These are phyloP conservation scores for Serranus cabrilla DNA, from an alignment of 2,797 vertebrate genomes.

Conservation along the genomic window DNA sequence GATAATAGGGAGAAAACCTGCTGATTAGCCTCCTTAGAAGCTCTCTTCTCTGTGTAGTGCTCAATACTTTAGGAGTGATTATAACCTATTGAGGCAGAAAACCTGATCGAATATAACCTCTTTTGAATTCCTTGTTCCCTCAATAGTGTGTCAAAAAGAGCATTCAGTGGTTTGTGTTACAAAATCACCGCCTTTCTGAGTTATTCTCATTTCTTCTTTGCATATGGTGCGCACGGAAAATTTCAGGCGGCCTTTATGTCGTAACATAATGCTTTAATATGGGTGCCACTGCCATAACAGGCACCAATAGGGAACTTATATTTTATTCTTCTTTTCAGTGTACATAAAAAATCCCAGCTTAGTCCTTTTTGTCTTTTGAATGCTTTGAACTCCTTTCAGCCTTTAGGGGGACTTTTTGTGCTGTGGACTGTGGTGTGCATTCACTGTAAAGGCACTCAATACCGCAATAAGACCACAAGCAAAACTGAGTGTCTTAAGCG, in stretches of 20 bases:
- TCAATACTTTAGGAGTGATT: conserved; percentile 98
- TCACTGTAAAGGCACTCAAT: conserved; percentile 99
- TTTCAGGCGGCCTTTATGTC: conserved; percentile 88
- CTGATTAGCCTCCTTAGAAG: conserved; percentile 95
- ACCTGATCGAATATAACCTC: conserved; percentile 99
- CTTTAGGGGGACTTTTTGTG: conserved; percentile 98
- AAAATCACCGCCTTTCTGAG: conserved; percentile 91
- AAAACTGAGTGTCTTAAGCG: conserved; percentile 99
- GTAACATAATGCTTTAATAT: conserved; percentile 95
- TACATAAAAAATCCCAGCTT: conserved; percentile 99
- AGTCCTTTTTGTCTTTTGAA: conserved; percentile 99
- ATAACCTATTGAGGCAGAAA: conserved; percentile 99
- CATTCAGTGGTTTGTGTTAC: conserved; percentile 96
- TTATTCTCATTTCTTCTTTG: conserved; percentile 91
- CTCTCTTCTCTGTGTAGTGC: conserved; percentile 94
- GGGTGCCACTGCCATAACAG: conserved; percentile 94
- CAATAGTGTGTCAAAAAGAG: conserved; percentile 99
- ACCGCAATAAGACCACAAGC: conserved; percentile 98
- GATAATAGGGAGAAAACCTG: conserved; percentile 96
- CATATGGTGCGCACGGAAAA: conserved; percentile 91
- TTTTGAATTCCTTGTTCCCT: conserved; percentile 99
- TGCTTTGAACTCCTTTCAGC: conserved; percentile 99
- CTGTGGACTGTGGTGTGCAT: conserved; percentile 96
- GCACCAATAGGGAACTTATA: conserved; percentile 97
- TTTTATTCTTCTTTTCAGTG: conserved; percentile 99